These are phyloP conservation scores for Oncorhynchus gorbuscha DNA, from an alignment of 2,113 vertebrate species.

Conservation along the genomic window DNA sequence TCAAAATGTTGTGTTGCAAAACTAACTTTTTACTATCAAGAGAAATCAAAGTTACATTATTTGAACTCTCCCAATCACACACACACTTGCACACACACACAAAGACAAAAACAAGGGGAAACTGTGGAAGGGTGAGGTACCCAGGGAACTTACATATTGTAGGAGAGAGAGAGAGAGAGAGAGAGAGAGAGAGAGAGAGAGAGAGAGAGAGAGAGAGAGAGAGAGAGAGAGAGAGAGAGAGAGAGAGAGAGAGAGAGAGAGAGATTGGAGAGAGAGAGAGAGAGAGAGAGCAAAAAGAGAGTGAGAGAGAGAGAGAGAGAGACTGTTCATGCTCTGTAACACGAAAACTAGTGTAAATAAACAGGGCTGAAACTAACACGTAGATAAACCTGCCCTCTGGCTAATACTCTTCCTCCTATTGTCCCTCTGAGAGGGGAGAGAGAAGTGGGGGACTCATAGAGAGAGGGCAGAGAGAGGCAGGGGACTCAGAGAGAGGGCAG, in stretches of 20 bases:
- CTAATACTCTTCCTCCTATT: conserved; percentile 58
- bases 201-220: too few species aligned
- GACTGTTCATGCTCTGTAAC: conserved; percentile 11
- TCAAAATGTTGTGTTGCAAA: neutral
- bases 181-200: too few species aligned
- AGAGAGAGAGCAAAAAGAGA: too few species aligned
- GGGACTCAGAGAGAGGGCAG: too few species aligned
- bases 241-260: too few species aligned
- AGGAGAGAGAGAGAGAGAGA: neutral
- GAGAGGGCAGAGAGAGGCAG: too few species aligned
- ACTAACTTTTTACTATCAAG: neutral
- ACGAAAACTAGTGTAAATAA: conserved; percentile 53
- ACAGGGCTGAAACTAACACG: conserved; percentile 29
- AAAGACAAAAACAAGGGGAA: neutral
- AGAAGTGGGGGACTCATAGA: conserved; percentile 3
- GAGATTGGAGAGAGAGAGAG: too few species aligned
- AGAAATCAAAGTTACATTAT: neutral
- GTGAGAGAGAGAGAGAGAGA: too few species aligned
- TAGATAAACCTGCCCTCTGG: conserved; percentile 12
- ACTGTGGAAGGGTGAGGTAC: neutral
- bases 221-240: neutral
- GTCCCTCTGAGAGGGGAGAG: conserved; percentile 30
- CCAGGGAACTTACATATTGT: conserved; percentile 1
- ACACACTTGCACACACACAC: neutral
- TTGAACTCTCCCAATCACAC: neutral